Evolutionary conservation across 1,140 invertebrate genomes (phyloP), one percentile per base, ranked within the genome.

Genomic region (Drosophila orena): DNA sequence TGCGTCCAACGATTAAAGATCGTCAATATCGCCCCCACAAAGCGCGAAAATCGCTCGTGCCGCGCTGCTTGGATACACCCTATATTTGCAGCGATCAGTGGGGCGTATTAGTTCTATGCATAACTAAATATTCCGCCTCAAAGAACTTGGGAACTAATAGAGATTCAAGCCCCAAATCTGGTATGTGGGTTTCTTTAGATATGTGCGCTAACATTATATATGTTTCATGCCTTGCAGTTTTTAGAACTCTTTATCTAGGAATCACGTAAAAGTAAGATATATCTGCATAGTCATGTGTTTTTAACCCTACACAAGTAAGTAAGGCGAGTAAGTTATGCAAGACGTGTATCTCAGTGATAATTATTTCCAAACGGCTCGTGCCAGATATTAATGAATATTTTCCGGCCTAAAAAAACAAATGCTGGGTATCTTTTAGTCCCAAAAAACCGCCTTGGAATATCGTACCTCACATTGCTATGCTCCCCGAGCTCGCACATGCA

Each of bases 21-120:
- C 74, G 78, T 78, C 81, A 86, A 78, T 46, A 64, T 55, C 54
- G 79, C 81, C 79, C 75, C 81, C 81, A 64, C 78, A 61, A 38
- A 34, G 15, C n/a, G n/a, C 46, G 27, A 34, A 15, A 49, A 47
- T 12, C 46, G 40, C 71, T 76, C 76, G 80, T 84, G 81, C 61
- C 50, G 27, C n/a, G n/a, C 30, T 15, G 30, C 46, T 68, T 15
- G 35, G 7, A n/a, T 2, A 4, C 34, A 65, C 59, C 64, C 27
- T 24, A 4, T 57, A 5, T 24, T 34, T 27, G 12, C 4, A 10
- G 46, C 20, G 46, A 27, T 27, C 35, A 15, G 20, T 40, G 53
- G 53, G 52, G 56, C 34, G 11, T 30, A 20, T 7, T 14, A 6
- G 4, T 35, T 35, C 6, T 15, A 7, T 6, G 0, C 1, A 8